phyloP scores from a whole-genome alignment of 2,113 vertebrate species.

The Microcebus tavaratra region DNA sequence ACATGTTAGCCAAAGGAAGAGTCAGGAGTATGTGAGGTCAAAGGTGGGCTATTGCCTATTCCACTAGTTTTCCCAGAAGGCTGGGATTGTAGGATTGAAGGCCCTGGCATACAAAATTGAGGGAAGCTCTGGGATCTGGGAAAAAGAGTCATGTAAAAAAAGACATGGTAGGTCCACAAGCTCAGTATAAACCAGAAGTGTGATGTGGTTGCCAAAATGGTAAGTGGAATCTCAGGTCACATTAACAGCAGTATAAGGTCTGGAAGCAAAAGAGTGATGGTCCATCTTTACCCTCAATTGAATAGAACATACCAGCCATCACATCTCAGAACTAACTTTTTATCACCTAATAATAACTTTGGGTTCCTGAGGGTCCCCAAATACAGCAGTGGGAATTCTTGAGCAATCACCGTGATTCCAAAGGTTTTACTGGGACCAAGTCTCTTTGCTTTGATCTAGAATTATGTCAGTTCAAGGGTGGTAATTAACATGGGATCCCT shows the following conservation, averaged over 20 bases:
- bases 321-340: background rate
- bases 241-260: background rate
- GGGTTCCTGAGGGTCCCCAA: background rate
- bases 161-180: background rate
- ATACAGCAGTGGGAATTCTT: conserved; percentile 7
- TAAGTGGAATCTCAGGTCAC: background rate
- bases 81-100: background rate
- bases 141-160: background rate
- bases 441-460: conserved; percentile 37
- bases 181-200: background rate
- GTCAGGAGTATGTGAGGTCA: background rate
- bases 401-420: background rate
- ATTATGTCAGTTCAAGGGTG: background rate
- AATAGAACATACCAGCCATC: background rate
- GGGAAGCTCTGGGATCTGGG: background rate
- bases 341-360: background rate
- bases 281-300: background rate
- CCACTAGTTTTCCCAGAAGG: background rate
- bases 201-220: background rate
- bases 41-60: background rate
- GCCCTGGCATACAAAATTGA: background rate
- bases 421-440: background rate
- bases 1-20: background rate
- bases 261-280: background rate
- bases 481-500: background rate